Percentiles rank a stretch among this genome's conserved stretches.
Conservation (phyloP, 2,797 vertebrate species). For the Mormyrus proboscirostris region DNA sequence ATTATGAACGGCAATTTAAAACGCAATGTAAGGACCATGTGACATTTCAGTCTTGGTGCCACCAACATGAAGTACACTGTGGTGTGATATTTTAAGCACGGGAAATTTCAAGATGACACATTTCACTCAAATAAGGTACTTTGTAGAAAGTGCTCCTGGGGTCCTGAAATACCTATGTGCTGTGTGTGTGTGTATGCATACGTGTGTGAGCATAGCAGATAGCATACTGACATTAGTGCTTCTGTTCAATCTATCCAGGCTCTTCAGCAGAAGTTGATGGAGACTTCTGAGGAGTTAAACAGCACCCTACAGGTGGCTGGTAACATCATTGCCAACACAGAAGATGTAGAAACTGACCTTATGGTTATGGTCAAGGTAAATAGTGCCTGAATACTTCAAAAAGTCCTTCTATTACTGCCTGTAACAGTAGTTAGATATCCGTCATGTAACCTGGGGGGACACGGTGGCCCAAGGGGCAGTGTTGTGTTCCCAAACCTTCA, state of each 20-base stretch:
- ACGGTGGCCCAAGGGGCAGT: background rate
- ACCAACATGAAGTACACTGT: background rate
- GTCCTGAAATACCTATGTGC: background rate
- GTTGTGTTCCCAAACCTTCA: background rate
- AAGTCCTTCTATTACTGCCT: background rate
- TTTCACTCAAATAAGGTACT: background rate
- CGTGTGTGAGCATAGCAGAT: background rate
- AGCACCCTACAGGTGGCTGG: slow-evolving; percentile 53
- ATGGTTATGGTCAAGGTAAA: slow-evolving; percentile 72
- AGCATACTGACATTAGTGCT: background rate
- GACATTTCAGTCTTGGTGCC: background rate
- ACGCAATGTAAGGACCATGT: background rate
- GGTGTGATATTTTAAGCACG: background rate
- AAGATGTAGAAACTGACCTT: slow-evolving; percentile 54
- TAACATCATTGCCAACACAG: slow-evolving; percentile 48
- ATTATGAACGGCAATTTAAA: background rate
- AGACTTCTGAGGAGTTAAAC: slow-evolving; percentile 56
- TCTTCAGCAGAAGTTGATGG: slow-evolving; percentile 48
- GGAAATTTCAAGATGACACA: background rate
- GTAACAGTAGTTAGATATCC: background rate
- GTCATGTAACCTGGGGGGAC: too few species aligned
- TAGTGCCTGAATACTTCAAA: background rate
- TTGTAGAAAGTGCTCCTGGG: background rate
- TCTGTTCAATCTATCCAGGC: slow-evolving; percentile 38
- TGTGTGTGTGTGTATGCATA: background rate